These are phyloP conservation scores for Salvelinus namaycush DNA, from an alignment of 2,113 vertebrate species.

Conservation along the genomic window DNA sequence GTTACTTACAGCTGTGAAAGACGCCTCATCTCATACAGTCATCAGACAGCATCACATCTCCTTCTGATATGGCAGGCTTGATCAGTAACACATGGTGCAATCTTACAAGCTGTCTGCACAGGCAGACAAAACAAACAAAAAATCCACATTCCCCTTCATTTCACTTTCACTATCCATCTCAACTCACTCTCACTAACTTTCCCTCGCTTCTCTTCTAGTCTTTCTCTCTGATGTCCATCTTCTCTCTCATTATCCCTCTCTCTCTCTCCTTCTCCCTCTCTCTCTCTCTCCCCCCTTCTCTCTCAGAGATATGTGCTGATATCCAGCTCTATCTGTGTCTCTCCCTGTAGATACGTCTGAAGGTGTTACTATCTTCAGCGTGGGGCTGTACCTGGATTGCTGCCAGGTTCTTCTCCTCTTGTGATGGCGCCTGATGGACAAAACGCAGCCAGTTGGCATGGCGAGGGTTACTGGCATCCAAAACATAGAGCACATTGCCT, in stretches of 20 bases:
- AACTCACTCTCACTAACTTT: slow-evolving; percentile 33
- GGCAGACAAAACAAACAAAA: slow-evolving; percentile 42
- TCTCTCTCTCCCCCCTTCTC: neutral
- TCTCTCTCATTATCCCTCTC: neutral
- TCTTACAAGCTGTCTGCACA: slow-evolving; percentile 5
- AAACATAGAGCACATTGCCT: slow-evolving; percentile 91
- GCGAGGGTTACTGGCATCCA: slow-evolving; percentile 96
- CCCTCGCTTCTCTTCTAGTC: slow-evolving; percentile 27
- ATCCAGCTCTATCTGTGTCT: neutral
- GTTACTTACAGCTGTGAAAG: no score
- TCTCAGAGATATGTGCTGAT: neutral
- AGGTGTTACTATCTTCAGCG: slow-evolving; percentile 41
- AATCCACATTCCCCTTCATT: slow-evolving; percentile 1
- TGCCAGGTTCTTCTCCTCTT: slow-evolving; percentile 96
- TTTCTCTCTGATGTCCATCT: neutral
- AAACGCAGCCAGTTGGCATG: slow-evolving; percentile 97
- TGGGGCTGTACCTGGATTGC: slow-evolving; percentile 88
- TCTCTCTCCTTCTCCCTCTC: neutral
- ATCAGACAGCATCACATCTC: neutral
- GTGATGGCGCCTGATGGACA: slow-evolving; percentile 95
- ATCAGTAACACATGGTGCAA: neutral
- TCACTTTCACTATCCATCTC: neutral
- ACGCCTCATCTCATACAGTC: slow-evolving; percentile 29
- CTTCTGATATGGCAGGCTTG: no score
- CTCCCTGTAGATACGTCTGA: slow-evolving; percentile 10